Evolutionary conservation across 2,888 invertebrate species (phyloP), one percentile per base, ranked within the genome.

Genomic region (Creontiades dilutus): DNA sequence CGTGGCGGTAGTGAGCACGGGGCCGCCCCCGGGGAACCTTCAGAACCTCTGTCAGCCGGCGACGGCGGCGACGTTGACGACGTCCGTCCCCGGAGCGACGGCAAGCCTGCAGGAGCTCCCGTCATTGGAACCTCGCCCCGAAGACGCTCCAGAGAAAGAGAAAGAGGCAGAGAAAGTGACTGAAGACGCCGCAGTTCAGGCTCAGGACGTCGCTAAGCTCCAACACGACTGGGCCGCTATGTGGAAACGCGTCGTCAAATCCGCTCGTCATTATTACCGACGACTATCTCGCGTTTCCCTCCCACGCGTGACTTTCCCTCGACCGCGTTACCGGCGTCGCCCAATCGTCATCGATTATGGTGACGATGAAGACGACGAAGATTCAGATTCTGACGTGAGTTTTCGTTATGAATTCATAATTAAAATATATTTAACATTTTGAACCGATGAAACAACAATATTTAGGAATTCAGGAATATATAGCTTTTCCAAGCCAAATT

Each of bases 1-100:
- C 84, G 89, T 89, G 27, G 89, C 89, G n/a, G 89, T 89, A 68
- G 89, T 89, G 47, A 89, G 52, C 28, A 84, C 84, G 16, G 89
- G 84, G n/a, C 82, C 55, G 27, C 88, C 88, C 14, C 57, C 14
- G 27, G 85, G 85, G n/a, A 85, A 61, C 46, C n/a, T 37, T 12
- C 61, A 27, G n/a, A 85, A 61, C 46, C 57, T 61, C n/a, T 9
- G 13, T 9, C 14, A 28, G 9, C 85, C 55, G 37, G 14, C 48
- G 23, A 27, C 85, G 16, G 9, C 57, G 55, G n/a, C 37, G 37
- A 61, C 85, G 57, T 37, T 48, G 13, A 7, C 85, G 85, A 47
- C 78, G 11, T 16, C 47, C n/a, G 78, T 47, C 16, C 46, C 78
- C 16, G 57, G 28, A n/a, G 57, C 61, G 61, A 61, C 85, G 16